Evolutionary conservation across 30 jellyfish, hydroid and myxozoan genomes (phyloP).

Genomic region (Turritopsis rubra): DNA sequence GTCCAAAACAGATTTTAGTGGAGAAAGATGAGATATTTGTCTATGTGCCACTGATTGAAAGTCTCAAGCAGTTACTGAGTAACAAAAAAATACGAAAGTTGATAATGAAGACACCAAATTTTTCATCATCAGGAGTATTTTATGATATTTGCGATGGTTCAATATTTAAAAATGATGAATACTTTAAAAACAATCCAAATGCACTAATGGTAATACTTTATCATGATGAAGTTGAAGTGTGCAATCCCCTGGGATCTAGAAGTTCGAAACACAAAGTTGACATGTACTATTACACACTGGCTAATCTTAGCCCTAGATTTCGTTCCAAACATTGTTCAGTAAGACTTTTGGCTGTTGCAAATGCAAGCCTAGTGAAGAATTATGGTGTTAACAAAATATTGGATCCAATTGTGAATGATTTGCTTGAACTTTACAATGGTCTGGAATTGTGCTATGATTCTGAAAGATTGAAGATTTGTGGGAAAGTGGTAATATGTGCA

Average conservation of each 20-base stretch:
- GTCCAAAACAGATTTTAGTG: not conserved
- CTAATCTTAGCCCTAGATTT: conserved; percentile 24
- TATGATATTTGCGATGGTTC: conserved; percentile 45
- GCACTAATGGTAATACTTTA: conserved; percentile 27
- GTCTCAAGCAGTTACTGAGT: conserved; percentile 29
- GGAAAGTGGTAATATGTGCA: conserved; percentile 31
- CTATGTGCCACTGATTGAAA: conserved; percentile 19
- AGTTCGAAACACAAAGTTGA: conserved; percentile 36
- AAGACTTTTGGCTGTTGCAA: conserved; percentile 26
- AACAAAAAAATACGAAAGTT: not conserved
- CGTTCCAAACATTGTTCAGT: conserved; percentile 36
- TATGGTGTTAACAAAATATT: conserved; percentile 27
- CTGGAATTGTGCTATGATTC: not conserved
- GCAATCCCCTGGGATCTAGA: conserved; percentile 42
- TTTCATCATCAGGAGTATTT: conserved; percentile 5
- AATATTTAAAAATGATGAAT: conserved; percentile 26
- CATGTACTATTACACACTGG: conserved; percentile 39
- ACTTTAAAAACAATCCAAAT: conserved; percentile 14
- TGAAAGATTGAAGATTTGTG: conserved; percentile 21
- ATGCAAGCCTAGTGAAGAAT: conserved; percentile 33
- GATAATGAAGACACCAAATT: conserved; percentile 9
- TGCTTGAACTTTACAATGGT: conserved; percentile 25
- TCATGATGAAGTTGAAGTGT: conserved; percentile 31
- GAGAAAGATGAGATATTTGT: conserved; percentile 24
- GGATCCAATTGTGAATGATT: conserved; percentile 24